A percentile compares a stretch with the other conserved stretches of the same genome.
Conservation (phyloP, 2,888 invertebrate genomes). For the Pandemis corylana region DNA sequence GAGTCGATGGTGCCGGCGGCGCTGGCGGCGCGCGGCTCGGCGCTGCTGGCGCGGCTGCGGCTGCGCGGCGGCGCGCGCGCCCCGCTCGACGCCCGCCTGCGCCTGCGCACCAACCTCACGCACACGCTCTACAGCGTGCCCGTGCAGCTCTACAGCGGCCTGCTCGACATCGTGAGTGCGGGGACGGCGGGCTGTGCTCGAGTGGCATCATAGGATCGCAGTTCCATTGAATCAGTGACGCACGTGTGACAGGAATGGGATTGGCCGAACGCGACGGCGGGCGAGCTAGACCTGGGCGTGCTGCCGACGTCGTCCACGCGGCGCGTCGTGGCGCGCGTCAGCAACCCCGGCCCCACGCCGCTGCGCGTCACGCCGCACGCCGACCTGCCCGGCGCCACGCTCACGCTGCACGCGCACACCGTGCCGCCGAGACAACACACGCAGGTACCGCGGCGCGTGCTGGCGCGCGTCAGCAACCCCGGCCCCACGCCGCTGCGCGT, state of each 20-base stretch:
- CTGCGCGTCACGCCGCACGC: conserved; percentile 58
- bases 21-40: conserved; percentile 48
- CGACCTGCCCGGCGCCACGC: conserved; percentile 53
- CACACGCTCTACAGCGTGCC: conserved; percentile 71
- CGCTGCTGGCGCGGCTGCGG: conserved; percentile 44
- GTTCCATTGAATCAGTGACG: no score
- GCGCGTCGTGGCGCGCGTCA: conserved; percentile 84
- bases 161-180: conserved; percentile 63
- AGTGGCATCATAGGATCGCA: no score
- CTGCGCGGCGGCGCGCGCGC: conserved; percentile 42
- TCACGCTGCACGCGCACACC: conserved; percentile 48
- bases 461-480: conserved; percentile 74
- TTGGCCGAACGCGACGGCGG: conserved; percentile 60
- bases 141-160: conserved; percentile 75
- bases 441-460: conserved; percentile 85
- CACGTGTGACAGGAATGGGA: conserved; percentile 64
- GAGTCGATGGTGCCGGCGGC: conserved; percentile 51
- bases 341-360: conserved; percentile 62
- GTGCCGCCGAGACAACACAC: conserved; percentile 47
- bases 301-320: conserved; percentile 87
- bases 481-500: conserved; percentile 62
- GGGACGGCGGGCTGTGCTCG: no score
- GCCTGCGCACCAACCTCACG: conserved; percentile 79
- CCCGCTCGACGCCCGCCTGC: conserved; percentile 50
- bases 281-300: conserved; percentile 86